These are phyloP conservation scores for Doryteuthis pealeii DNA, from an alignment of 1,140 invertebrate genomes.

Conservation along the genomic window DNA sequence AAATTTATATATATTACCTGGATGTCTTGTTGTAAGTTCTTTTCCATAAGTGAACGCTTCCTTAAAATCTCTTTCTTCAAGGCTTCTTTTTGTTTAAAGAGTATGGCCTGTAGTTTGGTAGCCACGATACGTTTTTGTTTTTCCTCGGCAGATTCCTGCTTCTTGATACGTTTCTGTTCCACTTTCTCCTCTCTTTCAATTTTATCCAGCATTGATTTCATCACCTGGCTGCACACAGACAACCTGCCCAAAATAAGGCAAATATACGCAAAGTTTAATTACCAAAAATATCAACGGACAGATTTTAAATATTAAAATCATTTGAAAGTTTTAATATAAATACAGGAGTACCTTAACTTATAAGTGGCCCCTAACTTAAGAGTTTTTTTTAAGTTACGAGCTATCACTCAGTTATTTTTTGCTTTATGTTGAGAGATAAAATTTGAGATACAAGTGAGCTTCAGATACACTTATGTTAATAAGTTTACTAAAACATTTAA, in stretches of 20 bases:
- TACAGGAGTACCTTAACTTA: no score
- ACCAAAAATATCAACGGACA: neutral
- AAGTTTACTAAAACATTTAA: no score
- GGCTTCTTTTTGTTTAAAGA: slow-evolving; percentile 85
- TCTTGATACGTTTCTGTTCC: slow-evolving; percentile 50
- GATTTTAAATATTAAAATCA: neutral
- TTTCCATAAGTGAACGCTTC: slow-evolving; percentile 85
- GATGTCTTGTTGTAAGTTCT: slow-evolving; percentile 87
- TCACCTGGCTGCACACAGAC: slow-evolving; percentile 51
- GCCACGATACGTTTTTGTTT: slow-evolving; percentile 51
- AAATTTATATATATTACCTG: slow-evolving; percentile 19
- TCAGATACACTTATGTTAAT: no score
- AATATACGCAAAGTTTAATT: neutral
- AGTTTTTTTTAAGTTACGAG: no score
- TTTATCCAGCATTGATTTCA: slow-evolving; percentile 59
- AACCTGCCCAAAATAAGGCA: slow-evolving; percentile 32
- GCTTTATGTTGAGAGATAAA: no score
- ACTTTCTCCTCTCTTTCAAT: slow-evolving; percentile 59
- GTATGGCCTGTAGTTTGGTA: slow-evolving; percentile 52
- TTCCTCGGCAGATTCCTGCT: slow-evolving; percentile 57
- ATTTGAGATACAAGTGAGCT: no score
- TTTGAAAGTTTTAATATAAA: no score
- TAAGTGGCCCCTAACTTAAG: no score
- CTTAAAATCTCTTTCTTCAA: slow-evolving; percentile 92
- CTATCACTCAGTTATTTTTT: no score